Percentiles rank a stretch among this genome's conserved stretches.
Conservation (phyloP, 2,113 vertebrate species). For the Ptilorrhoa leucosticta region DNA sequence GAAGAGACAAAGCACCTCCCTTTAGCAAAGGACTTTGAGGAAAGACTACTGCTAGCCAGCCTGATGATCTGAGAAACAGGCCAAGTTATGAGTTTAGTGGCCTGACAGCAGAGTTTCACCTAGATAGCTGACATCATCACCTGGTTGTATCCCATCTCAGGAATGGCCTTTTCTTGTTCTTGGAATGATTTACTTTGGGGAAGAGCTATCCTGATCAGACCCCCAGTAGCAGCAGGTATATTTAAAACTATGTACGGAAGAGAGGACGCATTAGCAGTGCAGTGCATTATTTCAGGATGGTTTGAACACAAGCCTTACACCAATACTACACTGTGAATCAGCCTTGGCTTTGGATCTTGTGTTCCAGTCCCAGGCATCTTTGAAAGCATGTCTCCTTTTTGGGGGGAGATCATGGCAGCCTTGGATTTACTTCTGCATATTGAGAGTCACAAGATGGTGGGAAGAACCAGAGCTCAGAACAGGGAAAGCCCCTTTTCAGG, state of each 20-base stretch:
- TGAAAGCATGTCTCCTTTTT: neutral
- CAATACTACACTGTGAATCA: neutral
- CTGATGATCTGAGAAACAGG: neutral
- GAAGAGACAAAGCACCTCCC: neutral
- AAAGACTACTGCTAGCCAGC: neutral
- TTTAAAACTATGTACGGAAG: neutral
- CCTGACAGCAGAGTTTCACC: neutral
- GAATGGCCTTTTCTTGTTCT: neutral
- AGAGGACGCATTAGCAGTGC: neutral
- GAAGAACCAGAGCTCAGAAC: neutral
- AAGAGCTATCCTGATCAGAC: neutral
- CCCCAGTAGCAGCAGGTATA: neutral
- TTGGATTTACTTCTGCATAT: neutral
- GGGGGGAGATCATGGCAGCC: neutral
- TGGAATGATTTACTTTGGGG: neutral
- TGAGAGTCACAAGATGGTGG: neutral
- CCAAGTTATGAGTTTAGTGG: neutral
- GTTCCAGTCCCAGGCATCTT: neutral
- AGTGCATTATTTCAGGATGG: neutral
- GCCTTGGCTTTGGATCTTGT: neutral
- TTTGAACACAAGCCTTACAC: neutral
- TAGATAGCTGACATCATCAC: neutral
- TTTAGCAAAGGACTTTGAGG: neutral
- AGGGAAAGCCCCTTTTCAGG: neutral
- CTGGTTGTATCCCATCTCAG: neutral